Percentiles rank a stretch among this genome's conserved stretches.
Evolutionary conservation across 2,113 vertebrate genomes (phyloP).

Genomic region (Reinhardtius hippoglossoides): DNA sequence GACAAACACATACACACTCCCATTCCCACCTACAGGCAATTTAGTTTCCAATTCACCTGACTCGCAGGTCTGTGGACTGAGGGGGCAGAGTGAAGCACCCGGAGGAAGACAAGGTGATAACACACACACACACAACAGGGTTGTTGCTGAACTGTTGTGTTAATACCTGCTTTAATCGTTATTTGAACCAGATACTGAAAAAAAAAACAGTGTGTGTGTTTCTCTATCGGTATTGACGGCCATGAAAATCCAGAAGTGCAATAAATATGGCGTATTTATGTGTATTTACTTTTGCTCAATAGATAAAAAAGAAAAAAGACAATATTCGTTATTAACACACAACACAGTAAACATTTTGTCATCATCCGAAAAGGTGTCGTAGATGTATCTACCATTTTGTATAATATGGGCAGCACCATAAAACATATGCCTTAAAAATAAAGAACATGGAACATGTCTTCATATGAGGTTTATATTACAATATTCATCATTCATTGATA

Average conservation of each 20-base stretch:
- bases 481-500: too few relatives aligned
- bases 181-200: neutral
- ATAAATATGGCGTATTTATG: too few relatives aligned
- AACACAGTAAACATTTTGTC: too few relatives aligned
- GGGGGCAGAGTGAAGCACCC: conserved; percentile 8
- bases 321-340: too few relatives aligned
- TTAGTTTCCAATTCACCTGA: conserved; percentile 24
- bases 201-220: neutral
- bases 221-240: neutral
- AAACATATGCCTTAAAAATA: too few relatives aligned
- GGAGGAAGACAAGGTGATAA: neutral
- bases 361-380: too few relatives aligned
- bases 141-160: neutral
- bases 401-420: too few relatives aligned
- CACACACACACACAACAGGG: neutral
- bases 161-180: neutral
- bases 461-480: too few relatives aligned
- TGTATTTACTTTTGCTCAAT: too few relatives aligned
- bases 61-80: neutral
- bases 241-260: neutral
- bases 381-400: too few relatives aligned
- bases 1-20: conserved; percentile 36
- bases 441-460: too few relatives aligned
- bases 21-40: conserved; percentile 24
- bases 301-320: too few relatives aligned